Evolutionary conservation across 2,888 invertebrate genomes (phyloP), one percentile per base, ranked within the genome.

Genomic region (Erebia palarica): DNA sequence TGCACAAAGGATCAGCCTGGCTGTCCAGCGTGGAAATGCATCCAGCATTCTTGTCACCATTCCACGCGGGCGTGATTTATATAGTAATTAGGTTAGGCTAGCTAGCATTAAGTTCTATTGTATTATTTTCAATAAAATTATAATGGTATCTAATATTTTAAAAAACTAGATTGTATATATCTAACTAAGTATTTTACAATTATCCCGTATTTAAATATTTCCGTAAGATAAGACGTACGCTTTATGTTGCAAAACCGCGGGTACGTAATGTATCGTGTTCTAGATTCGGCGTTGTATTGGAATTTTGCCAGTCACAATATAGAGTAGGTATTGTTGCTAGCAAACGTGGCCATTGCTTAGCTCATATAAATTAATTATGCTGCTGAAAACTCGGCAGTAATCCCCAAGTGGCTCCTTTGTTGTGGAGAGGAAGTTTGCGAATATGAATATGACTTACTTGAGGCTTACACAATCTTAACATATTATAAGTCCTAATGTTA

Each of bases 241-340:
- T 59, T 69, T 70, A 58, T 75, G 75, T 77, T 71, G 73, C 75
- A 67, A 74, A 77, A 76, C 72, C 74, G 66, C 70, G 65, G 71
- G 69, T 73, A 72, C 71, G 63, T 71, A 74, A 74, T 78, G 73
- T 71, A 75, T 75, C 75, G 73, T 70, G 77, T 74, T 74, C 78
- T 71, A 78, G 75, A 77, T 78, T 77, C 74, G 68, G 75, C 70
- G 67, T 71, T 75, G 73, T 65, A 75, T 79, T 79, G 79, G 79
- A 75, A 70, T 71, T 61, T 65, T 76, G 79, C 79, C 79, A 80
- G 76, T 64, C 63, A 75, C 73, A 67, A 68, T 75, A 74, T 67
- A 70, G 75, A 51, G 65, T 36, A 36, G 36, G 36, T 65, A 68
- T 68, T 65, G 71, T 72, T 68, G 65, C 53, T 68, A 51, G 65